phyloP scores from a whole-genome alignment of 2,113 vertebrate species.

The Condylura cristata region DNA sequence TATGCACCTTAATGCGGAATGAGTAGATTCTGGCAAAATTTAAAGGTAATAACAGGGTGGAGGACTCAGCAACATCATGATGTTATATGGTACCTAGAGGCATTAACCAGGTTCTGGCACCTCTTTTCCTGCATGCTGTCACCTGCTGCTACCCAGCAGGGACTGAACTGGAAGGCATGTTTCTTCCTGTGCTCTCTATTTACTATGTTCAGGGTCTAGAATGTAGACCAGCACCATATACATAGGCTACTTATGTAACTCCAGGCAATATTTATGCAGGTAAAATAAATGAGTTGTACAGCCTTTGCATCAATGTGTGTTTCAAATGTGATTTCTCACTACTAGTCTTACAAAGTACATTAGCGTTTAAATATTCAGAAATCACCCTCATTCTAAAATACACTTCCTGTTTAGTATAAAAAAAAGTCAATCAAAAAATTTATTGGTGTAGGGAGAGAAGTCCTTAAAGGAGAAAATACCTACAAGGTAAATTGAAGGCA shows the following conservation, averaged over 20 bases:
- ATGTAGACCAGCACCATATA: neutral
- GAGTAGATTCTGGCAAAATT: neutral
- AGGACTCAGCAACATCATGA: rapidly evolving
- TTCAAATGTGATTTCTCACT: neutral
- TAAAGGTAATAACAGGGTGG: neutral
- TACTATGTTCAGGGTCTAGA: neutral
- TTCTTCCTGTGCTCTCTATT: neutral
- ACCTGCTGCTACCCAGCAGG: neutral
- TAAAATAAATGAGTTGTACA: neutral
- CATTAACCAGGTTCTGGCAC: rapidly evolving
- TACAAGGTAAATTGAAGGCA: neutral
- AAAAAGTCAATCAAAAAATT: neutral
- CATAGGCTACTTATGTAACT: neutral
- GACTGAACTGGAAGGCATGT: neutral
- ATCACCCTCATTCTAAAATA: neutral
- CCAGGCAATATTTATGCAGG: neutral
- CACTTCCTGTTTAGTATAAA: neutral
- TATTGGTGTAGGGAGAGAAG: neutral
- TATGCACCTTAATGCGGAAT: neutral
- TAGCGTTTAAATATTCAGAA: neutral
- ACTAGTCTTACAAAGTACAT: neutral
- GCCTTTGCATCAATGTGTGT: neutral
- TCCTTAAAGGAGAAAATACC: neutral
- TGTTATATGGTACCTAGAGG: no score
- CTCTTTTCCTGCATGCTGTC: neutral